Base-by-base conservation (phyloP, 2,888 invertebrate genomes). In the Nudaria mundana region DNA sequence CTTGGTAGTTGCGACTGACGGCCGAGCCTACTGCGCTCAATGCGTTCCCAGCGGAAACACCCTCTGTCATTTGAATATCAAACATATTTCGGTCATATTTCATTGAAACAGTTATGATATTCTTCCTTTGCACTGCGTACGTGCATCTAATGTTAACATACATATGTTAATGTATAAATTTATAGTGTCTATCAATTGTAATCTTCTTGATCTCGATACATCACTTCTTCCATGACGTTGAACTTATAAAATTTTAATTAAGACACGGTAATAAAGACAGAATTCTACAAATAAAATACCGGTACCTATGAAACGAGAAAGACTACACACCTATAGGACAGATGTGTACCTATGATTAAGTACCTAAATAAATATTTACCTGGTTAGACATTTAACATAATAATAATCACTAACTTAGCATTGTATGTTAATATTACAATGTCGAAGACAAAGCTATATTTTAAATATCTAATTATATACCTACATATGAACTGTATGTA, bases 51-150 rank as follows among this genome's bases (percentile, higher is more conserved):
- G 74, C 87, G 88, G 88, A 88, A 84, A 82, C 71, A 74, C 80
- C 76, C 72, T 72, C 64, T 71, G 68, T 74, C 68, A 84, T 85
- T 82, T 85, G 88, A 88, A 88, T 88, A 86, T 82, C 81, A 86
- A 88, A 85, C 71, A 73, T 79, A 77, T 74, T 79, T 81, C 60
- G 76, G 76, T 76, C 75, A 86, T 87, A 87, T 78, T 78, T 87
- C 81, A 86, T 85, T 69, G 61, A 59, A 79, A 81, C 81, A 76
- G 82, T 86, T 87, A 88, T 88, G 81, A 88, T 85, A 84, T 87
- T 81, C 80, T 81, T 84, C 83, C 86, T 83, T 63, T 68, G 70
- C 60, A 56, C 67, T 74, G 38, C 71, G 63, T 71, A 78, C 85
- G 81, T 84, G 83, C 56, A 62, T 69, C 64, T 59, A 68, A 80